A percentile compares a stretch with the other conserved stretches of the same genome.
These are phyloP conservation scores for Macaria liturata DNA, from an alignment of 2,888 invertebrate genomes.

Conservation along the genomic window DNA sequence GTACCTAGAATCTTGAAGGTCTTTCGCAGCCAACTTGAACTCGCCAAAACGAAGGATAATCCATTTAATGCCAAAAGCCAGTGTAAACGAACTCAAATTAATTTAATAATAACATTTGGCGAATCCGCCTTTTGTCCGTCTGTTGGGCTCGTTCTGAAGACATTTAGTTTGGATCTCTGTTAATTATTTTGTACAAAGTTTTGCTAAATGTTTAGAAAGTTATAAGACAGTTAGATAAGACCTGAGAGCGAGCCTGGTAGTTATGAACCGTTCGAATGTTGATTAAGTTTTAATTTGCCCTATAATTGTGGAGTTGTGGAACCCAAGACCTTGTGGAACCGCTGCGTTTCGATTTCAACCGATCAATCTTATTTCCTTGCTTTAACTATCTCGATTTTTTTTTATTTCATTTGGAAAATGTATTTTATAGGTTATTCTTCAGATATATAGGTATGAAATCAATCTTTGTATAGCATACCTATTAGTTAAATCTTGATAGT, in stretches of 20 bases:
- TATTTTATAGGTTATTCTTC: too few species aligned
- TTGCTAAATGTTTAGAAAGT: slow-evolving; percentile 1
- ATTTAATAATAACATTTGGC: slow-evolving; percentile 27
- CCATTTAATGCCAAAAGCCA: slow-evolving; percentile 25
- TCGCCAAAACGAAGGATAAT: slow-evolving; percentile 21
- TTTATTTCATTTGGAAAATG: too few species aligned
- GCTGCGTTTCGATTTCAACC: too few species aligned
- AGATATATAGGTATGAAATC: too few species aligned
- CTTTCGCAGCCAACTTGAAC: slow-evolving; percentile 8
- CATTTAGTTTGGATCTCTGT: slow-evolving; percentile 2
- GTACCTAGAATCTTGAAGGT: not conserved
- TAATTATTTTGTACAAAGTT: not conserved
- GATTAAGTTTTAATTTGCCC: too few species aligned
- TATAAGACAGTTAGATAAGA: not conserved
- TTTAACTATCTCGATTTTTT: too few species aligned
- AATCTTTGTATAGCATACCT: too few species aligned
- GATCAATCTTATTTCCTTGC: too few species aligned
- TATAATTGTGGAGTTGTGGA: too few species aligned
- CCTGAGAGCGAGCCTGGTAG: too few species aligned
- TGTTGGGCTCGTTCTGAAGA: slow-evolving; percentile 4
- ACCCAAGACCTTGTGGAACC: too few species aligned
- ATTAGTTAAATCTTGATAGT: too few species aligned
- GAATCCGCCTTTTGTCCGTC: slow-evolving; percentile 21
- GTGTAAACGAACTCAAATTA: slow-evolving; percentile 31
- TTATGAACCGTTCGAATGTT: not conserved